phyloP scores from a whole-genome alignment of 2,797 vertebrate genomes.

The Cercopithecus neglectus region DNA sequence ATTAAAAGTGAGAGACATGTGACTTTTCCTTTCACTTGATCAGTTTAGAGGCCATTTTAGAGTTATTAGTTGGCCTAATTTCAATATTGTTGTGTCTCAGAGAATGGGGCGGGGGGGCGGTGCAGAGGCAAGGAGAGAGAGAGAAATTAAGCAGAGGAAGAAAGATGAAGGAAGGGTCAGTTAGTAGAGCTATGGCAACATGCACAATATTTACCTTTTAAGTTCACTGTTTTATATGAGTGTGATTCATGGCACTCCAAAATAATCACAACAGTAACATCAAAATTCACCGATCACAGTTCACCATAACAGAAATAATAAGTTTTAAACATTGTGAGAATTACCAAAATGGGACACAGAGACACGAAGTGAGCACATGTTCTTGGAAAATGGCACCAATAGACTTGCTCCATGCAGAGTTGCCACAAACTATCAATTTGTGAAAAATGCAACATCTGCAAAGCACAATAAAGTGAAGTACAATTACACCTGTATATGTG shows the following conservation, averaged over 20 bases:
- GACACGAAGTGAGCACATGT: background rate
- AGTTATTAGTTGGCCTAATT: background rate
- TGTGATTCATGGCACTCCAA: background rate
- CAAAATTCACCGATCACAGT: background rate
- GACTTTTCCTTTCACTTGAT: background rate
- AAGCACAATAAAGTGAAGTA: background rate
- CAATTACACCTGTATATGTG: background rate
- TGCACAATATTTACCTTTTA: background rate
- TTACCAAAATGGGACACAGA: background rate
- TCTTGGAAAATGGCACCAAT: background rate
- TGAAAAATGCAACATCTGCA: background rate
- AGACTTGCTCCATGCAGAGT: background rate
- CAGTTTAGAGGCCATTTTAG: background rate
- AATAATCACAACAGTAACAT: background rate
- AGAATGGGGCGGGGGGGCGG: fast-evolving
- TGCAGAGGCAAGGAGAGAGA: background rate
- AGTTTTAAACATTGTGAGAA: background rate
- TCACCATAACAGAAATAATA: background rate
- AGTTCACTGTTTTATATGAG: background rate
- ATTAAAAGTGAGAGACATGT: background rate
- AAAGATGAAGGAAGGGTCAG: background rate
- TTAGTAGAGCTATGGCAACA: background rate
- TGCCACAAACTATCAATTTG: background rate
- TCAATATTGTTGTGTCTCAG: background rate
- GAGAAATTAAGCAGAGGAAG: background rate